Evolutionary conservation across 2,797 vertebrate genomes (phyloP), one percentile per base, ranked within the genome.

Genomic region (Molossus molossus): DNA sequence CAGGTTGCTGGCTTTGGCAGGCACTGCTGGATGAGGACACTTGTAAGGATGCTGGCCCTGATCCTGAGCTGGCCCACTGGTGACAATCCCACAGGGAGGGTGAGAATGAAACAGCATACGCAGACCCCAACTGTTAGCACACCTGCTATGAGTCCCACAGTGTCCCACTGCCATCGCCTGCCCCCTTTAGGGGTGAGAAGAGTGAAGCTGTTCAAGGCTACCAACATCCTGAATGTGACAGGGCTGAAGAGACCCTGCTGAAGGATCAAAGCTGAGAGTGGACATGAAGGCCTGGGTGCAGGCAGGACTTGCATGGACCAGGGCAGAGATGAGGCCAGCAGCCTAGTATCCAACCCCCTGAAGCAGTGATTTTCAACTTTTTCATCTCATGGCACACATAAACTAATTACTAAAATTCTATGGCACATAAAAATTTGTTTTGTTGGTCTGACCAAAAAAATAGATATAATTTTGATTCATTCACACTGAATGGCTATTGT

Each of bases 161-260:
- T 0, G 10, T 53, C 14, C 21, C 14, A 3, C 20, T 40, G 23
- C 29, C 11, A 62, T 18, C 3, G 0, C 9, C 27, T 0, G 57
- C 29, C 15, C 45, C 58, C 23, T 76, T 37, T n/a, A 7, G 60
- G 48, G 9, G 37, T 60, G 37, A 48, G 37, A n/a, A 21, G 20
- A 48, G 15, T 10, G 67, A 13, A 27, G 57, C 67, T 2, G 5
- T 40, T 40, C 0, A 0, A 8, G 25, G 79, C 40, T 18, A 10
- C 62, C 48, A 11, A 29, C 6, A 0, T 29, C 57, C 67, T 10
- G 21, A 48, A 11, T 5, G 33, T 20, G 9, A 13, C 11, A 33
- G 7, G 62, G 62, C 62, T 67, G 60, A 40, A 48, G 45, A 65
- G 29, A 50, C 14, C 29, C 9, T 11, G 5, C 17, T 33, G 55